Base-by-base conservation (phyloP, 2,888 invertebrate genomes). In the Ichneumoninae sp. region DNA sequence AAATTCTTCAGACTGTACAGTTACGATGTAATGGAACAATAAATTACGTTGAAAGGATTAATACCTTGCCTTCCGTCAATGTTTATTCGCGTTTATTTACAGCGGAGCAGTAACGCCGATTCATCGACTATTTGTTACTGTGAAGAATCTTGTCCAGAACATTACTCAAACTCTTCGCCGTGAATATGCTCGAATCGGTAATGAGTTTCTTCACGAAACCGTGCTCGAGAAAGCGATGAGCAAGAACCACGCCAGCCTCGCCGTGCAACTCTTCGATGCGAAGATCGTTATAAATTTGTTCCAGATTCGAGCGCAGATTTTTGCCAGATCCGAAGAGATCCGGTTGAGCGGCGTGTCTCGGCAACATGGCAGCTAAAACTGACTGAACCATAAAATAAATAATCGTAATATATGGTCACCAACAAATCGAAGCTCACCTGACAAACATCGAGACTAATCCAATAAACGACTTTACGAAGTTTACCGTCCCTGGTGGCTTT, bases 201-300 rank as follows among this genome's bases (percentile, higher is more conserved):
- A 92, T 70, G 22, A 92, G 76, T 54, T 83, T 80, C 3, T 26
- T 60, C 3, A 91, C 83, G 10, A 90, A 90, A 5, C 68, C 40
- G 70, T 91, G 91, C 72, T 89, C 87, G n/a, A 91, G n/a, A 3
- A 92, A 80, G 22, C 90, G 90, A 82, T 92, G 91, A 16, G 88
- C 85, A 68, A 91, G 81, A 50, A 86, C 89, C 1, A 82, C 10
- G 4, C 86, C 80, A 19, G 75, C n/a, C 0, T 86, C 86, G 1
- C 87, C 80, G 19, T 82, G 81, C 0, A 89, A 72, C 1, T 83
- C 80, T 36, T 86, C 54, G 68, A 88, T 87, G n/a, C 54, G 72
- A 4, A 91, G 70, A 6, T 92, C 89, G 0, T 69, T 72, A 60
- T 86, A 89, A 10, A 88, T 80, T 1, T 10, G 22, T 3, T 72